Base-by-base conservation (phyloP, 2,113 vertebrate genomes). In the Sakesphorus luctuosus region DNA sequence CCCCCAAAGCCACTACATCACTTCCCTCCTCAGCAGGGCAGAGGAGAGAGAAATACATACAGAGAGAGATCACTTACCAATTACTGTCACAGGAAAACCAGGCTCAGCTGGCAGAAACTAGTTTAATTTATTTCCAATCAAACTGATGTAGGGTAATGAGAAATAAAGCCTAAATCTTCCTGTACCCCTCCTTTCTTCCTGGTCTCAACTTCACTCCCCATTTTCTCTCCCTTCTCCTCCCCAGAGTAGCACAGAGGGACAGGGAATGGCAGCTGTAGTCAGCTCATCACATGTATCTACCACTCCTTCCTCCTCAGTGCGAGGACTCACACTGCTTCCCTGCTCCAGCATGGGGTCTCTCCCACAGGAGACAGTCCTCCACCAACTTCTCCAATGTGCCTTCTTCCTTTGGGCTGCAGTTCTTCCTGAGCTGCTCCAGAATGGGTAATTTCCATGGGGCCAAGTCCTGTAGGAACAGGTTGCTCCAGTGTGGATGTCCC, bases 351-450 rank as follows among this genome's bases (percentile, higher is more conserved):
- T 46, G 33, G 20, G 17, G 13, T 69, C 29, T 5, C 10, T 69
- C 4, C 7, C 6, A 19, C 0, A 0, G 33, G 13, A 63, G 4
- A 18, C 8, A 55, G 61, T 36, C 16, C 26, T 46, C 25, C 33
- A 36, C 7, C 2, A 29, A 65, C 10, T 44, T 28, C 38, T 66
- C 19, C 20, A 71, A 7, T 9, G 18, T 38, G 31, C 21, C 8
- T 26, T 36, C 38, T 35, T 46, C 9, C 19, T 28, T 24, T 16
- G 28, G 11, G 16, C 9, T 36, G 5, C 26, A 43, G 40, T 24
- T 67, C 33, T 72, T 19, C 43, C 11, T 0, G 0, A 72, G 7
- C 38, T 71, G 8, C 23, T 63, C 15, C 10, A 13, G 5, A 0
- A 0, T 47, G 49, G 10, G 12, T 72, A 56, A 13, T 29, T 72